Percentiles rank a stretch among this genome's conserved stretches.
Conservation (phyloP, 2,113 vertebrate species). For the Beaufortia kweichowensis region DNA sequence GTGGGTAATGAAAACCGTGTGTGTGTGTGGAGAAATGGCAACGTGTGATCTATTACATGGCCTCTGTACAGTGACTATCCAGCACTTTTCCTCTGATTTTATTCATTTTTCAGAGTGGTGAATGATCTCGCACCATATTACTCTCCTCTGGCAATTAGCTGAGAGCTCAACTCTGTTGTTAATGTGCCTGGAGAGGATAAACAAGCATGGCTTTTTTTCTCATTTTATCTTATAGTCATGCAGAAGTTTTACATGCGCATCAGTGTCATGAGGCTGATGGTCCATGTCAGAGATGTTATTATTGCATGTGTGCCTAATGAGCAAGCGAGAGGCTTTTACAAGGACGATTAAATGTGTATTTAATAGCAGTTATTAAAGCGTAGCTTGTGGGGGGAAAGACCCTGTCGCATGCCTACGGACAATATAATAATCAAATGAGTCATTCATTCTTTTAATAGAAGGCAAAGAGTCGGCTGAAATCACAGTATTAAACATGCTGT, state of each 20-base stretch:
- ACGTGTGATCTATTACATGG: slow-evolving; percentile 16
- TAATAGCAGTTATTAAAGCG: slow-evolving; percentile 49
- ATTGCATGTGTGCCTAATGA: slow-evolving; percentile 34
- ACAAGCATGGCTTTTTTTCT: background rate
- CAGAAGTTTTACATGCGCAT: slow-evolving; percentile 13
- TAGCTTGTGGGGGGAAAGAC: background rate
- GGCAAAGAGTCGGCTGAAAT: background rate
- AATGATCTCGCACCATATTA: background rate
- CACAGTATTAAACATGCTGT: no score
- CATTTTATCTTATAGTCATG: background rate
- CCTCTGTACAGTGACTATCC: slow-evolving; percentile 7
- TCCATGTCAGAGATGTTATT: slow-evolving; percentile 35
- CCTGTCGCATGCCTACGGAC: background rate
- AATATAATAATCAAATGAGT: slow-evolving; percentile 16
- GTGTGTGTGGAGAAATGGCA: background rate
- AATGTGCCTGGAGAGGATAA: background rate
- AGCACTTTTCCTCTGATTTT: background rate
- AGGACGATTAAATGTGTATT: slow-evolving; percentile 36
- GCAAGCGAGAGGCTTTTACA: slow-evolving; percentile 35
- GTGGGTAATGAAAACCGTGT: slow-evolving; percentile 12
- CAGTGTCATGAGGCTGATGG: slow-evolving; percentile 5
- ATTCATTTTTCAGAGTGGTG: background rate
- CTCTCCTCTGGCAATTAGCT: background rate
- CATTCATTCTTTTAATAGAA: slow-evolving; percentile 2
- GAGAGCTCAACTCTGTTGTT: background rate